A percentile compares a stretch with the other conserved stretches of the same genome.
Evolutionary conservation across 2,797 vertebrate species (phyloP).

Genomic region (Enteromius thamalakanensis): DNA sequence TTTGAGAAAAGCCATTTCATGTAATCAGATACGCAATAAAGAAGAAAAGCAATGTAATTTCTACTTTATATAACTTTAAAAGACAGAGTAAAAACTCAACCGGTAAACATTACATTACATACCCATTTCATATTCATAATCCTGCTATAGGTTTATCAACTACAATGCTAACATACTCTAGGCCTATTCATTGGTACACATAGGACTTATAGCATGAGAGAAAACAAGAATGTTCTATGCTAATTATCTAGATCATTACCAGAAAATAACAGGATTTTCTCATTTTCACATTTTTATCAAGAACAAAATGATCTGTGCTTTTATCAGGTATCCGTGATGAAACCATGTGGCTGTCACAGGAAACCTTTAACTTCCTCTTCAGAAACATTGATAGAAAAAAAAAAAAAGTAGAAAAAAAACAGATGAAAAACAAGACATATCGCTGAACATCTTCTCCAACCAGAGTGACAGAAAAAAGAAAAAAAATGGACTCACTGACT

Average conservation of each 20-base stretch:
- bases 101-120: background rate
- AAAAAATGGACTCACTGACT: background rate
- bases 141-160: background rate
- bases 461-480: background rate
- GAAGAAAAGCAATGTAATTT: background rate
- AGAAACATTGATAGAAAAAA: background rate
- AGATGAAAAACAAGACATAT: background rate
- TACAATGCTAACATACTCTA: background rate
- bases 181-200: background rate
- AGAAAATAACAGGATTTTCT: background rate
- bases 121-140: background rate
- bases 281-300: background rate
- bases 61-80: background rate
- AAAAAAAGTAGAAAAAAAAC: too few species aligned
- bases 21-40: background rate
- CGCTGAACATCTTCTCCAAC: background rate
- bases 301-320: background rate
- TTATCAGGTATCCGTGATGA: conserved; percentile 21
- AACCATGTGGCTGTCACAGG: conserved; percentile 15
- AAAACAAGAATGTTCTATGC: background rate
- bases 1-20: background rate
- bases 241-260: background rate
- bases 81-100: background rate
- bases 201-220: background rate
- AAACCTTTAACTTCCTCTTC: conserved; percentile 48